These are phyloP conservation scores for Sebastes cheni DNA, from an alignment of 2,797 vertebrate species.

Conservation along the genomic window DNA sequence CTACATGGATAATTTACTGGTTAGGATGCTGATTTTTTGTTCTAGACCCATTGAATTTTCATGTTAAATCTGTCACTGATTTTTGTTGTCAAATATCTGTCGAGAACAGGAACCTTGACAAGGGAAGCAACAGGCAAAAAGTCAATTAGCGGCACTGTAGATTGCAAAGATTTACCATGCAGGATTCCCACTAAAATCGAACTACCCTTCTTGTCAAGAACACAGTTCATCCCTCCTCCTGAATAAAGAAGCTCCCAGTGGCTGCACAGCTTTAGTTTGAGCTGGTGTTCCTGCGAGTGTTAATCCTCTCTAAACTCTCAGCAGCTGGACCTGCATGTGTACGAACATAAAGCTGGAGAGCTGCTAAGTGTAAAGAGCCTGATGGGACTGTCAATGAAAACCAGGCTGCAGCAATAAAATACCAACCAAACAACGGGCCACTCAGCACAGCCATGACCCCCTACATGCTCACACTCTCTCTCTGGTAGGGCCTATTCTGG, in stretches of 20 bases:
- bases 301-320: conserved; percentile 31
- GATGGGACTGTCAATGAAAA: conserved; percentile 78
- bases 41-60: not conserved
- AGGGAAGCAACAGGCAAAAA: not conserved
- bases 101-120: not conserved
- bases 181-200: not conserved
- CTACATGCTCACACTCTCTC: conserved; percentile 21
- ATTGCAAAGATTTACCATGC: not conserved
- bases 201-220: not conserved
- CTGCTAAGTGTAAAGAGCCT: conserved; percentile 69
- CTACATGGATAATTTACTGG: not conserved
- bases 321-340: conserved; percentile 26
- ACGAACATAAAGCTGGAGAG: conserved; percentile 36
- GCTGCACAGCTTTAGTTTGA: not conserved
- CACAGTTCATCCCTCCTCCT: not conserved
- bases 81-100: not conserved
- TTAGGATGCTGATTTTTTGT: not conserved
- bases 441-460: conserved; percentile 59
- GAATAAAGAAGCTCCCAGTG: not conserved
- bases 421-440: conserved; percentile 71
- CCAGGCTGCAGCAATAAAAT: conserved; percentile 74
- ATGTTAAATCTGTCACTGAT: not conserved
- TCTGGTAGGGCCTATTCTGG: not conserved
- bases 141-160: not conserved
- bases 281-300: not conserved